Evolutionary conservation across 2,888 invertebrate species (phyloP), one percentile per base, ranked within the genome.

Genomic region (Cerastis leucographa): DNA sequence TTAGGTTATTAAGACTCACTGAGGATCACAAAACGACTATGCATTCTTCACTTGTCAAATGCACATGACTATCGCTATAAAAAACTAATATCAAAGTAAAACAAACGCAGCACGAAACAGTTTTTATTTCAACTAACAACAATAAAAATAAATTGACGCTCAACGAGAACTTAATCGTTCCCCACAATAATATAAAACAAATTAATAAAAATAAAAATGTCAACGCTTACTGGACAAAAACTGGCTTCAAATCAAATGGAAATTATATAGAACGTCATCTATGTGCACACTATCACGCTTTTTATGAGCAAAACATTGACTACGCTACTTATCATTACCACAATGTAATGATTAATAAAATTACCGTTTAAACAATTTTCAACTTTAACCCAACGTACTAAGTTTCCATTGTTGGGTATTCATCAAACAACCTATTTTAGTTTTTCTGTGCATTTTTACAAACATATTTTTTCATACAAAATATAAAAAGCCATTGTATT

Each of bases 161-260:
- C 85, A 85, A 85, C 86, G 81, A 83, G 85, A 84, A 85, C 87
- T 85, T 85, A 88, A 85, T 87, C 75, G 88, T 74, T 86, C 86
- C 83, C 87, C 87, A 85, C 87, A 85, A 89, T 88, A 86, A 87
- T 88, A 90, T 91, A 89, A 92, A 94, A 94, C 94, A 93, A 92
- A 96, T 96, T 95, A 93, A 95, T 95, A 93, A 93, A 93, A 95
- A 95, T 96, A 95, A 95, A 95, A 95, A 94, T 91, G 93, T 95
- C 94, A 94, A 91, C 92, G 90, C 89, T 85, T 84, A 85, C 88
- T 64, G 78, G 84, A 92, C 88, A 91, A 90, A 91, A 90, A 91
- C 89, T 91, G 88, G 91, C 90, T 92, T 92, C 89, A 90, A 94
- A 95, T 94, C 94, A 93, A 94, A 91, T 93, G 91, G 92, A 93